Base-by-base conservation (phyloP, 2,113 vertebrate genomes). In the Catharus minimus region DNA sequence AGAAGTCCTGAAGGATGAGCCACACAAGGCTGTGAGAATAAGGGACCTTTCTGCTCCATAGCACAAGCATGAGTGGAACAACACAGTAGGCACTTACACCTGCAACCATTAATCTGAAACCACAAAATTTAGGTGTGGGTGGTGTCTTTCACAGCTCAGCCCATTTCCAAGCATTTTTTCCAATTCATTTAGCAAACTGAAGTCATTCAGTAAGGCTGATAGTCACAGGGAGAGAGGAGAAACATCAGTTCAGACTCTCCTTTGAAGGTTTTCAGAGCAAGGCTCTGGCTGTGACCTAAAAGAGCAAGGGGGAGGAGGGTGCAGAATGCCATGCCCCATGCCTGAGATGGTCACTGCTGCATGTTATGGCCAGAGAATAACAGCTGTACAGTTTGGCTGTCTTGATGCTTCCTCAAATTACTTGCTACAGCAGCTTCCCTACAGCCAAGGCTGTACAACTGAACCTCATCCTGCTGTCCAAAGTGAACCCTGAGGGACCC, bases 51-150 rank as follows among this genome's bases (percentile, higher is more conserved):
- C 28, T 68, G 17, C 39, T 82, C 50, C 61, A 68, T 68, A 71
- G 11, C 13, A 57, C 13, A 36, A 0, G 0, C 18, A 32, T 0
- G 3, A 58, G 5, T 16, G 82, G 12, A 88, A 62, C 15, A 73
- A 32, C 22, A 65, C 3, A 52, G 44, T 19, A 13, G 6, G 20
- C 5, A 39, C 7, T 75, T 79, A 38, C 9, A 76, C 28, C 6
- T 88, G 38, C 46, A 76, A 41, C 19, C 22, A 15, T 39, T 50
- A 80, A 55, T 9, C 43, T 73, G 20, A 17, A 62, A 20, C 11
- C 39, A 88, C 38, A 77, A 55, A 76, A 69, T 36, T 26, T 33
- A 80, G 27, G 13, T 46, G 20, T 33, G 41, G 16, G 13, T 60
- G 15, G 11, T 47, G 19, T 44, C 46, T 43, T 43, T 46, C 53